Base-by-base conservation (phyloP, 1,140 invertebrate species). In the Tetramorium alpestre region DNA sequence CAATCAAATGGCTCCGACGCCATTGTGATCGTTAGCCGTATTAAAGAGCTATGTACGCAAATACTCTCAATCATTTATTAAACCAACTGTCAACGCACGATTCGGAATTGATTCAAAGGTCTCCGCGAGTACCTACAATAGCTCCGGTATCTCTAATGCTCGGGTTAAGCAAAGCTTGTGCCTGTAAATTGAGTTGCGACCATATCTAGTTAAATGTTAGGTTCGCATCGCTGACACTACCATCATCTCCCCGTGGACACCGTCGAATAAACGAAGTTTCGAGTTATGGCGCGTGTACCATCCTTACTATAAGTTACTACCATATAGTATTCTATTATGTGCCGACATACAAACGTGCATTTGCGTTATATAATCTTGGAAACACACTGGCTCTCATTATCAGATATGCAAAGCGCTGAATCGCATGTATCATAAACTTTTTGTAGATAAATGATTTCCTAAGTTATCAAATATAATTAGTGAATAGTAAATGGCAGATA, bases 131-230 rank as follows among this genome's bases (percentile, higher is more conserved):
- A 73, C 3, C 33, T 47, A 81, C 88, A 73, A 70, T 54, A 76
- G 44, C 85, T 85, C 67, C 54, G 78, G 67, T 88, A 85, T 90
- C 69, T 67, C 65, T 89, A 88, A 91, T 86, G 85, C 67, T 73
- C 64, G 54, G 47, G 64, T 86, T 64, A 69, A 73, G 90, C 58
- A 80, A 77, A 87, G 86, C 80, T 85, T 77, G 80, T 62, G 65
- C 28, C 60, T 72, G 89, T 60, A 92, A 92, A 92, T 92, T 91
- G 86, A 91, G 88, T 90, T 91, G 86, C 84, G 72, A 88, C 70
- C 82, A 73, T 85, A 69, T 51, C 78, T 85, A 88, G 84, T 86
- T 87, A 90, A 92, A 90, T 90, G 89, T 88, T 77, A 64, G 90
- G 80, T 92, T 89, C 91, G 69, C 87, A 88, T 92, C 89, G 88